Base-by-base conservation (phyloP, 2,797 vertebrate species). In the Uromys caudimaculatus region DNA sequence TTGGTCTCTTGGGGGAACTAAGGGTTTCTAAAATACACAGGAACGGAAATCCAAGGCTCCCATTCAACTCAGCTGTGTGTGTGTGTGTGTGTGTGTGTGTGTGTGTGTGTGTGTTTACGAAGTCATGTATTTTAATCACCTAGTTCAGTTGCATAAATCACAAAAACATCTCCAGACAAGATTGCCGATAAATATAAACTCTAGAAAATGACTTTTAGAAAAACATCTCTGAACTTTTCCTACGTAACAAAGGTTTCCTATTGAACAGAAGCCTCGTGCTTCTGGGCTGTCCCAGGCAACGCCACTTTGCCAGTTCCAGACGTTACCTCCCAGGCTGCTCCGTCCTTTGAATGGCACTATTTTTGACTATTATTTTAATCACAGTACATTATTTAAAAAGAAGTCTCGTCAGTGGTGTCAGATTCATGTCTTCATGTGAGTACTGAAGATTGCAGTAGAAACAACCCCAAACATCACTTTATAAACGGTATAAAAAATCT, bases 151-250 rank as follows among this genome's bases (percentile, higher is more conserved):
- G 95, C 96, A 86, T 90, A 94, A 98, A 95, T 97, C 97, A 95
- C 97, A 97, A 97, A 97, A 97, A 97, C 93, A 94, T 96, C 98
- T 97, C 94, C 96, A 97, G 97, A 95, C 90, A 89, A 95, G 95
- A 96, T 38, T 96, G 94, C 94, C 96, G 97, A 98, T 93, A 98
- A 97, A 93, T 97, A 96, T 89, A 99, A 98, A 98, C 77, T 0
- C 97, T 98, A 98, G 98, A 98, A 98, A 99, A 99, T 95, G 95
- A 96, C 97, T 98, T 95, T 97, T 97, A 93, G 94, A 98, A 99
- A 98, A 71, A 98, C 90, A 91, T 97, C 97, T 98, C 98, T 97
- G 98, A 98, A 98, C 98, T 97, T 98, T 97, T 98, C 97, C 97
- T 98, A 98, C 92, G 67, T 98, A 98, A 97, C 96, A 98, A 99